Percentiles rank a stretch among this genome's conserved stretches.
phyloP scores from a whole-genome alignment of 2,888 invertebrate species.

The Philopedon plagiatum region DNA sequence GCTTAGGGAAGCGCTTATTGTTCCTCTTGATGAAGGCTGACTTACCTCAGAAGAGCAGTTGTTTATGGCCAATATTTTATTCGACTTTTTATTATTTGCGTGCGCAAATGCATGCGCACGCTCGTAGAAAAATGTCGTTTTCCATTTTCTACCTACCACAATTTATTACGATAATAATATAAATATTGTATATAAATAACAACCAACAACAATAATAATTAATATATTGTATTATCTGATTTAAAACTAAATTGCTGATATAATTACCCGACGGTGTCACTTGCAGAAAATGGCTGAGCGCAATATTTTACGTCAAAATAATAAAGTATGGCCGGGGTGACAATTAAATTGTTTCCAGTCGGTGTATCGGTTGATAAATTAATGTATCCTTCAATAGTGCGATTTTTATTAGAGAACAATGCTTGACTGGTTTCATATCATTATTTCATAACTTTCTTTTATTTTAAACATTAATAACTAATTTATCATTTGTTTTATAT shows the following conservation, averaged over 20 bases:
- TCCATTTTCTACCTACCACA: not conserved
- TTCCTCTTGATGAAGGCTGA: no score
- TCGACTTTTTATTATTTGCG: not conserved
- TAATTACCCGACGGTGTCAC: constrained; percentile 43
- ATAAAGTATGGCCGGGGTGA: constrained; percentile 37
- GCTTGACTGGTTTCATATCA: constrained; percentile 16
- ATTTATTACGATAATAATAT: not conserved
- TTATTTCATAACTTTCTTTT: not conserved
- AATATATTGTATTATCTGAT: constrained; percentile 37
- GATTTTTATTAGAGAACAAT: constrained; percentile 26
- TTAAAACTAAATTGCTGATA: constrained; percentile 26
- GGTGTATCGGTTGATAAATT: constrained; percentile 34
- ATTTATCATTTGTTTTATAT: constrained; percentile 1
- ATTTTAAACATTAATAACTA: constrained; percentile 7
- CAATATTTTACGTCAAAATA: constrained; percentile 44
- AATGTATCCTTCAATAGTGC: constrained; percentile 36
- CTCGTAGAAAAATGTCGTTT: no score
- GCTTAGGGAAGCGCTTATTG: no score
- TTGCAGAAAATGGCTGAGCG: constrained; percentile 30
- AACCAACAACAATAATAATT: constrained; percentile 33
- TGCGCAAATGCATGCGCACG: no score
- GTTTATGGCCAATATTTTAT: no score
- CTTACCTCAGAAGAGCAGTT: no score
- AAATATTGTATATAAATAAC: constrained; percentile 32
- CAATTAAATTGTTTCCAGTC: constrained; percentile 38